These are phyloP conservation scores for Carcina quercana DNA, from an alignment of 2,888 invertebrate species.

Conservation along the genomic window DNA sequence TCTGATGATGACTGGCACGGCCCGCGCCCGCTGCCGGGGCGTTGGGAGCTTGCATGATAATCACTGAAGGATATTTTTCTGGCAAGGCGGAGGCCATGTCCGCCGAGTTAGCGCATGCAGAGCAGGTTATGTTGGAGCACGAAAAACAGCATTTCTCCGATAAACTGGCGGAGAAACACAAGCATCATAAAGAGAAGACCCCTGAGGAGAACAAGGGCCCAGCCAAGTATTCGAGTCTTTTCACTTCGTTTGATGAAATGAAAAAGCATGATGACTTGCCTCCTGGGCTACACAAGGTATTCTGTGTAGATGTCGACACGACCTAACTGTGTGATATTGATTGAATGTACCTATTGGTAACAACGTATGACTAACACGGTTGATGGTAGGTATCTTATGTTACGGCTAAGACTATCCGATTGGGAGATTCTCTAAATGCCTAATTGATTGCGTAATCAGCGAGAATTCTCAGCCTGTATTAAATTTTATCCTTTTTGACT, in stretches of 20 bases:
- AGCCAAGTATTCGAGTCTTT: slow-evolving; percentile 61
- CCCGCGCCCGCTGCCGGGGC: slow-evolving; percentile 42
- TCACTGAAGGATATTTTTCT: slow-evolving; percentile 68
- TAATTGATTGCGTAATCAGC: no score
- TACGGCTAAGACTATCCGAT: no score
- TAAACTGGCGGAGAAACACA: slow-evolving; percentile 40
- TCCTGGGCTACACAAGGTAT: slow-evolving; percentile 59
- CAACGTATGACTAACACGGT: slow-evolving; percentile 1
- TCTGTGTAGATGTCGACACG: slow-evolving; percentile 30
- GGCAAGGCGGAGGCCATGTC: slow-evolving; percentile 69
- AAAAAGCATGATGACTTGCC: slow-evolving; percentile 56
- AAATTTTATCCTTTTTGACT: no score
- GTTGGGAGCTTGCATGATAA: slow-evolving; percentile 31
- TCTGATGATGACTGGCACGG: slow-evolving; percentile 48
- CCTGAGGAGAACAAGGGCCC: slow-evolving; percentile 24
- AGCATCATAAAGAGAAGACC: slow-evolving; percentile 40
- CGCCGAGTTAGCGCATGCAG: slow-evolving; percentile 68
- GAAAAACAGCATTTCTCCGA: slow-evolving; percentile 60
- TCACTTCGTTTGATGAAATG: slow-evolving; percentile 60
- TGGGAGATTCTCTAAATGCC: no score
- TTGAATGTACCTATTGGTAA: slow-evolving; percentile 1
- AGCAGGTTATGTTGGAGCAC: slow-evolving; percentile 71
- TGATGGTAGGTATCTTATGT: neutral
- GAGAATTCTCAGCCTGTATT: no score
- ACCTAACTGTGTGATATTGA: slow-evolving; percentile 6